Percentiles rank a stretch among this genome's conserved stretches.
phyloP scores from a whole-genome alignment of 2,113 vertebrate genomes.

The Spea multiplicata region DNA sequence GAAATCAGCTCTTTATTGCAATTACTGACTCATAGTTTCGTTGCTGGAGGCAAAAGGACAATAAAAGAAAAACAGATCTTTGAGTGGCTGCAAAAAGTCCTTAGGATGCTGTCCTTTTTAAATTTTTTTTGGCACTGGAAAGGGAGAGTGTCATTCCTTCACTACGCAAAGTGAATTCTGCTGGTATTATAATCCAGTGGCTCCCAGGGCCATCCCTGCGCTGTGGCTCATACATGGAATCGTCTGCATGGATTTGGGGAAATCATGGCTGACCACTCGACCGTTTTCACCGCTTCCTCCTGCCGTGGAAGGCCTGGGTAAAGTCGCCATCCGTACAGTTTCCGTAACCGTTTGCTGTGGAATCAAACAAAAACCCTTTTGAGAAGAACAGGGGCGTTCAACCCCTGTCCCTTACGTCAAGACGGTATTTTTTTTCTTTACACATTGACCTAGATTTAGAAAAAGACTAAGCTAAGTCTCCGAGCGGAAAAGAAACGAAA shows the following conservation, averaged over 20 bases:
- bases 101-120: slow-evolving; percentile 59
- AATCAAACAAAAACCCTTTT: slow-evolving; percentile 83
- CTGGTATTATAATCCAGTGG: slow-evolving; percentile 89
- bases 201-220: slow-evolving; percentile 92
- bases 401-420: slow-evolving; percentile 65
- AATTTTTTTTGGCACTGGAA: slow-evolving; percentile 87
- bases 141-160: slow-evolving; percentile 57
- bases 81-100: slow-evolving; percentile 66
- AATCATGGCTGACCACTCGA: slow-evolving; percentile 95
- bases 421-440: no score
- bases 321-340: slow-evolving; percentile 92
- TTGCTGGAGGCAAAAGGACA: slow-evolving; percentile 53
- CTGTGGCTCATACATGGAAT: slow-evolving; percentile 98
- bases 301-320: slow-evolving; percentile 85
- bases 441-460: no score
- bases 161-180: slow-evolving; percentile 55
- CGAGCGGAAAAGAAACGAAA: no score
- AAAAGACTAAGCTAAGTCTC: no score
- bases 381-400: slow-evolving; percentile 71
- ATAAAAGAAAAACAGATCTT: slow-evolving; percentile 61
- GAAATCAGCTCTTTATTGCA: slow-evolving; percentile 64
- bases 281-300: slow-evolving; percentile 89
- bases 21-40: slow-evolving; percentile 60
- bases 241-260: slow-evolving; percentile 94
- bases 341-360: slow-evolving; percentile 95